Evolutionary conservation across 2,888 invertebrate species (phyloP).

Genomic region (Lampropteryx suffumata): DNA sequence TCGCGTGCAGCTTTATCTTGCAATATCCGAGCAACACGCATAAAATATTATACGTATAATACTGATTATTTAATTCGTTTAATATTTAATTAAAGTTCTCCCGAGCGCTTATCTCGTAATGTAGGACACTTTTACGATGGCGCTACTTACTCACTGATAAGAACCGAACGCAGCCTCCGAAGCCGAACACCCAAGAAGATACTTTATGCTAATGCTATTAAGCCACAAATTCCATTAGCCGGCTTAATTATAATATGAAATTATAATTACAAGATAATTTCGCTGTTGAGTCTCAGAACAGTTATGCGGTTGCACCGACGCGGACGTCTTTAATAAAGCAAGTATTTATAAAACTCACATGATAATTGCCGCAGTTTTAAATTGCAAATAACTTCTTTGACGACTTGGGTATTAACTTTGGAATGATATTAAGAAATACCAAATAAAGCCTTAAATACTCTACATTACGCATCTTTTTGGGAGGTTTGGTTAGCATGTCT

Average conservation of each 20-base stretch:
- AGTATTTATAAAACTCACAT: slow-evolving; percentile 61
- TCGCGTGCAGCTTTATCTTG: slow-evolving; percentile 68
- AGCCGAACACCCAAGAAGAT: slow-evolving; percentile 67
- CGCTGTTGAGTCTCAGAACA: slow-evolving; percentile 72
- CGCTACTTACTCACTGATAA: slow-evolving; percentile 79
- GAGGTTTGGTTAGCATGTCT: slow-evolving; percentile 46
- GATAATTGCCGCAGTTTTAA: slow-evolving; percentile 52
- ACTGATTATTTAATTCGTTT: slow-evolving; percentile 82
- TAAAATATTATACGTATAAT: slow-evolving; percentile 79
- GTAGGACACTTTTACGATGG: slow-evolving; percentile 82
- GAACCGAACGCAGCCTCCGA: slow-evolving; percentile 57
- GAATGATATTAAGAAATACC: slow-evolving; percentile 77
- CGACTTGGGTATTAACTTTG: slow-evolving; percentile 63
- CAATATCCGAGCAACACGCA: slow-evolving; percentile 69
- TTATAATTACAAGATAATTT: slow-evolving; percentile 81
- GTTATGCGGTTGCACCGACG: slow-evolving; percentile 67
- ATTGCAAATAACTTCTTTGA: slow-evolving; percentile 50
- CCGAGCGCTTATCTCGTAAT: slow-evolving; percentile 80
- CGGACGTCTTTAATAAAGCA: slow-evolving; percentile 68
- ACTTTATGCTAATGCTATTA: slow-evolving; percentile 70
- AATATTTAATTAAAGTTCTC: slow-evolving; percentile 83
- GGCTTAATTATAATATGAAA: slow-evolving; percentile 72
- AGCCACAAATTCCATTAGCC: slow-evolving; percentile 70
- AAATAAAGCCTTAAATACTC: slow-evolving; percentile 61
- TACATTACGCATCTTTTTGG: slow-evolving; percentile 42